These are phyloP conservation scores for Sebastes vulpes DNA, from an alignment of 2,797 vertebrate species.

Conservation along the genomic window DNA sequence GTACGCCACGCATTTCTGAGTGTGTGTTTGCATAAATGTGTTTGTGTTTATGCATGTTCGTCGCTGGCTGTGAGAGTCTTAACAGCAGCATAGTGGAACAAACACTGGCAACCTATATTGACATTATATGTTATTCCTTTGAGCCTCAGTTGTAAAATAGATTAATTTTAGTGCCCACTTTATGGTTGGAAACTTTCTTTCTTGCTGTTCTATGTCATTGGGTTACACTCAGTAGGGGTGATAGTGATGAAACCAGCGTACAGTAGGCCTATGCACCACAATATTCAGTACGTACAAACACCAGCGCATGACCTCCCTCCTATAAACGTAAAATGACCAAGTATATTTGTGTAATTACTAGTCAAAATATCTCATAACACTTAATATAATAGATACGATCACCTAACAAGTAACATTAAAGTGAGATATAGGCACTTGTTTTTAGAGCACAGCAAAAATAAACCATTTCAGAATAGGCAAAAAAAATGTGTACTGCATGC, in stretches of 20 bases:
- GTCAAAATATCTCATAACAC: no score
- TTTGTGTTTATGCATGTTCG: background rate
- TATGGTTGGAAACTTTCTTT: background rate
- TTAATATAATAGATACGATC: no score
- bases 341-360: no score
- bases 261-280: background rate
- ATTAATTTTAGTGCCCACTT: background rate
- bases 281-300: background rate
- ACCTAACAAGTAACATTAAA: no score
- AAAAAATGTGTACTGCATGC: no score
- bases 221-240: background rate
- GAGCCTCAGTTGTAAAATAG: background rate
- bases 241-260: background rate
- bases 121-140: background rate
- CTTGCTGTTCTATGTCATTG: background rate
- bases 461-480: no score
- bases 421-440: no score
- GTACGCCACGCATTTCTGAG: background rate
- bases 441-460: no score
- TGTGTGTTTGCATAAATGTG: background rate
- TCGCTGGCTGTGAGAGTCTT: background rate
- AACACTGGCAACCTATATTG: background rate
- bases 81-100: background rate
- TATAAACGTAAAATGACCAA: background rate
- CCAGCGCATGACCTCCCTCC: background rate